Percentiles rank a stretch among this genome's conserved stretches.
These are phyloP conservation scores for Cacatua alba DNA, from an alignment of 2,113 vertebrate species.

Conservation along the genomic window DNA sequence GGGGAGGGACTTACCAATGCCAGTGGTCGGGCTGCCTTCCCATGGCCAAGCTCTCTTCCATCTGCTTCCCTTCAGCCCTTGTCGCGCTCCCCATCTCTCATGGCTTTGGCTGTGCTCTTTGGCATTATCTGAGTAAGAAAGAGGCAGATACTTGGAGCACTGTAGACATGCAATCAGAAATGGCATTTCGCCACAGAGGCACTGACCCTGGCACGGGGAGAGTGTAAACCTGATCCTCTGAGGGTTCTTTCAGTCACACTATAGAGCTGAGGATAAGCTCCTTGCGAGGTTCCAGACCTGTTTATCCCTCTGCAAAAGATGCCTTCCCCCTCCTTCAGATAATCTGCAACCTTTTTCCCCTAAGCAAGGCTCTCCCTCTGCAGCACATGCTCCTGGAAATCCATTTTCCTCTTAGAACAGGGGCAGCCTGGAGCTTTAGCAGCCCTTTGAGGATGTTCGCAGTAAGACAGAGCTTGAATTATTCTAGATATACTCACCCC, in stretches of 20 bases:
- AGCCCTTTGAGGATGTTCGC: not conserved
- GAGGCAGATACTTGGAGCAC: not conserved
- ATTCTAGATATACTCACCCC: not conserved
- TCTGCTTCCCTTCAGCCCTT: constrained; percentile 45
- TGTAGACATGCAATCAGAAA: not conserved
- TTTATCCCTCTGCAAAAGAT: not conserved
- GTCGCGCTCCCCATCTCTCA: not conserved
- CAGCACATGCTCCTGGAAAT: not conserved
- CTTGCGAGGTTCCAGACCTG: not conserved
- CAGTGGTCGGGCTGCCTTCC: not conserved
- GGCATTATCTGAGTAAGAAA: constrained; percentile 54
- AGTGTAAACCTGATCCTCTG: not conserved
- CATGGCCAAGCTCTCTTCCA: not conserved
- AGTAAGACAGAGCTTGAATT: not conserved
- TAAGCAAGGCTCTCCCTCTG: not conserved
- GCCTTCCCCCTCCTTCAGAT: not conserved
- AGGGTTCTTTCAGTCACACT: not conserved
- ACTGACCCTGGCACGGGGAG: not conserved
- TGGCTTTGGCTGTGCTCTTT: constrained; percentile 11
- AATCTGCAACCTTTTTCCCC: not conserved
- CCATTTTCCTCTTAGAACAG: not conserved
- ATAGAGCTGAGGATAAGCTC: not conserved
- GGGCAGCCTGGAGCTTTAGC: not conserved
- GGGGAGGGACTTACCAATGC: constrained; percentile 4
- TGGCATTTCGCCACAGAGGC: not conserved